Evolutionary conservation across 2,888 invertebrate genomes (phyloP).

Genomic region (Rhingia campestris): DNA sequence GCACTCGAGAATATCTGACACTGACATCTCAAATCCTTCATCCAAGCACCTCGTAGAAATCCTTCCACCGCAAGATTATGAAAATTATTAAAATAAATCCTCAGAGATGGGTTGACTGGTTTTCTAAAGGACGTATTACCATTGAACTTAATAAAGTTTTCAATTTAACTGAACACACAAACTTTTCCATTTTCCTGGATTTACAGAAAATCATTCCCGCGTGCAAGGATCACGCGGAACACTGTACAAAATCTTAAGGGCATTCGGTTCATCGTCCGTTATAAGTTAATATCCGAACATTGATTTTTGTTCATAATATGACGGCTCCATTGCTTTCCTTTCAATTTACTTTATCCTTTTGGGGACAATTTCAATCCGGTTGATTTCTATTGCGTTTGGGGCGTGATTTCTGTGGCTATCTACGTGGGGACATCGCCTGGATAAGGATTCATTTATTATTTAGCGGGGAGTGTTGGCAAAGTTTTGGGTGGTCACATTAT

Average conservation of each 20-base stretch:
- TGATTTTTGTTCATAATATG: constrained; percentile 72
- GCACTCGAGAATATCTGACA: constrained; percentile 28
- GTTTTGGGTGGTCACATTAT: constrained; percentile 63
- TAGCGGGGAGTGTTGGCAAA: constrained; percentile 61
- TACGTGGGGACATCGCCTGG: constrained; percentile 53
- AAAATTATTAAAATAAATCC: constrained; percentile 70
- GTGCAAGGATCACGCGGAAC: constrained; percentile 37
- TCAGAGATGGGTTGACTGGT: constrained; percentile 54
- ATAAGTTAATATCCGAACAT: constrained; percentile 74
- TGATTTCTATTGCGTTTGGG: constrained; percentile 71
- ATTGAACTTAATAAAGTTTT: constrained; percentile 70
- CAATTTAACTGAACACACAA: constrained; percentile 71
- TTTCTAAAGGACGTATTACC: constrained; percentile 44
- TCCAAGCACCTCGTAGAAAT: constrained; percentile 25
- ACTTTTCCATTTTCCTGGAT: constrained; percentile 67
- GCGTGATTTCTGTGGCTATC: constrained; percentile 64
- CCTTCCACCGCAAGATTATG: constrained; percentile 54
- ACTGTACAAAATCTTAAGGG: constrained; percentile 50
- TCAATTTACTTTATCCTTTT: constrained; percentile 72
- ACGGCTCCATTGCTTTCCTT: constrained; percentile 68
- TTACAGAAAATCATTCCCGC: constrained; percentile 47
- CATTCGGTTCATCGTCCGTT: constrained; percentile 72
- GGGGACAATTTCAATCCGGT: constrained; percentile 73
- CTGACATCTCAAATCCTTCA: constrained; percentile 50
- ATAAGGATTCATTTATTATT: constrained; percentile 71